phyloP scores from a whole-genome alignment of 2,888 invertebrate genomes.

The Rhamnusium bicolor region DNA sequence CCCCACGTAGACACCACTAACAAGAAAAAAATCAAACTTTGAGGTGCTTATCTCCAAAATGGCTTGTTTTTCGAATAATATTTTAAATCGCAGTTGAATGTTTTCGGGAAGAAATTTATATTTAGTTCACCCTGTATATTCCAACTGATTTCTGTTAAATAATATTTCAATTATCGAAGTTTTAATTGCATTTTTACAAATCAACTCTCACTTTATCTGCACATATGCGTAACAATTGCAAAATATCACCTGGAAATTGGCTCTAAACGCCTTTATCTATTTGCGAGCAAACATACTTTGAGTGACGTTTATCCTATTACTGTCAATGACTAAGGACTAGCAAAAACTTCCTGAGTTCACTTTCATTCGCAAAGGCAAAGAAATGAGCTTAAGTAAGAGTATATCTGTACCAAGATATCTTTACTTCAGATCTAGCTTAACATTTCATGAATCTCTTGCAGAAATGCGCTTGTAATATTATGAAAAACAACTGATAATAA shows the following conservation, averaged over 20 bases:
- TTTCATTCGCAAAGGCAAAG: conserved; percentile 46
- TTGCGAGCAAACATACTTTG: conserved; percentile 18
- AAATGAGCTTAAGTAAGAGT: conserved; percentile 36
- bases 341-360: conserved; percentile 52
- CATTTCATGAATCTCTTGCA: conserved; percentile 46
- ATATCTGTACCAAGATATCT: conserved; percentile 37
- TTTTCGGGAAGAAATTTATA: no score
- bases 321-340: conserved; percentile 48
- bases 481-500: conserved; percentile 43
- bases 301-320: conserved; percentile 55
- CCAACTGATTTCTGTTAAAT: no score
- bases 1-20: no score
- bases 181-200: background rate
- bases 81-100: no score
- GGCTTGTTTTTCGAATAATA: no score
- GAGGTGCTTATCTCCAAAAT: no score
- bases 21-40: no score
- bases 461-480: conserved; percentile 38
- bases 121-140: no score
- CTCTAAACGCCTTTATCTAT: conserved; percentile 30
- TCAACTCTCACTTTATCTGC: background rate
- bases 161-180: background rate
- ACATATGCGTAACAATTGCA: conserved; percentile 27
- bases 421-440: conserved; percentile 41
- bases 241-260: conserved; percentile 37